A percentile compares a stretch with the other conserved stretches of the same genome.
Conservation (phyloP, 2,888 invertebrate species). For the Scaptomyza caliginosa region DNA sequence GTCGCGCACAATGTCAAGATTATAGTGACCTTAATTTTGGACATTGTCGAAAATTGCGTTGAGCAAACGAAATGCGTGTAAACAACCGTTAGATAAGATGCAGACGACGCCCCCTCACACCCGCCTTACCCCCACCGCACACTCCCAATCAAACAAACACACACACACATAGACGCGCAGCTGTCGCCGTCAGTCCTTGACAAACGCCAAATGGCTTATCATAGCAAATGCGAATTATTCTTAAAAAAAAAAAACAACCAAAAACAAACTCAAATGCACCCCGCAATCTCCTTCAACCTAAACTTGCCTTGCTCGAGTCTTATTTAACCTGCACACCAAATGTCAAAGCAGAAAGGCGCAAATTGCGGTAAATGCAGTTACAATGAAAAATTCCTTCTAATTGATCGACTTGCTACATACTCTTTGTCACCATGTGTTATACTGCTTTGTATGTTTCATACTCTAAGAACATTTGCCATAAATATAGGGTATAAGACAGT, state of each 20-base stretch:
- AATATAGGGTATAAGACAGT: background rate
- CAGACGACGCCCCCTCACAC: background rate
- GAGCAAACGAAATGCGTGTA: slow-evolving; percentile 32
- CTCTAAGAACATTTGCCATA: no score
- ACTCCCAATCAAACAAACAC: background rate
- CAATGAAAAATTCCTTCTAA: background rate
- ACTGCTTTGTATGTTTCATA: background rate
- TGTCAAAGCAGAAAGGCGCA: slow-evolving; percentile 42
- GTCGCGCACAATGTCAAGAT: slow-evolving; percentile 69
- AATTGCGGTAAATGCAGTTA: slow-evolving; percentile 22
- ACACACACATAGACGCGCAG: background rate
- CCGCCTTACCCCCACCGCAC: background rate
- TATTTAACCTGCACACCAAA: slow-evolving; percentile 33
- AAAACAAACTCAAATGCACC: background rate
- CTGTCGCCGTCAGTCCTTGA: slow-evolving; percentile 52
- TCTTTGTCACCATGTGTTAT: background rate
- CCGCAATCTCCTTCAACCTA: background rate
- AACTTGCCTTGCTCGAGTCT: background rate
- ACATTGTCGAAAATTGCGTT: slow-evolving; percentile 51
- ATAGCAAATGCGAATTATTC: slow-evolving; percentile 19
- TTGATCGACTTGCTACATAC: background rate
- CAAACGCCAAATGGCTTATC: slow-evolving; percentile 47
- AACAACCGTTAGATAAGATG: slow-evolving; percentile 45
- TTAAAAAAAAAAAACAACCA: background rate
- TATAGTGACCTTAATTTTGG: slow-evolving; percentile 70